A percentile compares a stretch with the other conserved stretches of the same genome.
Evolutionary conservation across 2,888 invertebrate species (phyloP).

Genomic region (Neoascia interrupta): DNA sequence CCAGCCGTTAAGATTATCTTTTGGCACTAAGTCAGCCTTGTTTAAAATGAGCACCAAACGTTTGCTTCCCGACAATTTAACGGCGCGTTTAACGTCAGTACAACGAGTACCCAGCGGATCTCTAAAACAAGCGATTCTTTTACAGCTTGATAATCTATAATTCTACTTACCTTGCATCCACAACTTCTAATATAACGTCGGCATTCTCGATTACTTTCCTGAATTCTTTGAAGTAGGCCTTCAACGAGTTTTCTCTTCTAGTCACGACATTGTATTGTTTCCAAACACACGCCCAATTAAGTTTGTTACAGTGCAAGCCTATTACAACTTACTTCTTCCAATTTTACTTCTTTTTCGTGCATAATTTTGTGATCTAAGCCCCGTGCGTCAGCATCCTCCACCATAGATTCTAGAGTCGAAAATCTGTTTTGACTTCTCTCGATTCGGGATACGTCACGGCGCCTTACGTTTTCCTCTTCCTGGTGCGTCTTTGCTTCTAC

Average conservation of each 20-base stretch:
- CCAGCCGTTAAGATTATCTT: slow-evolving; percentile 94
- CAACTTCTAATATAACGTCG: slow-evolving; percentile 95
- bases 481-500: slow-evolving; percentile 82
- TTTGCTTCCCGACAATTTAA: slow-evolving; percentile 88
- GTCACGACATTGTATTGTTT: slow-evolving; percentile 74
- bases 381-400: slow-evolving; percentile 84
- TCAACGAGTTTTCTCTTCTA: slow-evolving; percentile 88
- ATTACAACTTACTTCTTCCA: slow-evolving; percentile 79
- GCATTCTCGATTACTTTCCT: slow-evolving; percentile 95
- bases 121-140: slow-evolving; percentile 52
- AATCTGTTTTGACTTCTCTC: slow-evolving; percentile 78
- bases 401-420: slow-evolving; percentile 79
- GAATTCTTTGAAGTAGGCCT: slow-evolving; percentile 96
- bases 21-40: slow-evolving; percentile 97
- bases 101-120: slow-evolving; percentile 82
- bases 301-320: too few species aligned
- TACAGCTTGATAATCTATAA: background rate
- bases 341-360: slow-evolving; percentile 77
- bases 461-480: slow-evolving; percentile 80
- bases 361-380: slow-evolving; percentile 86
- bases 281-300: background rate
- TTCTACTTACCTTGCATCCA: slow-evolving; percentile 83
- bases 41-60: slow-evolving; percentile 96
- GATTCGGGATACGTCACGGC: slow-evolving; percentile 72
- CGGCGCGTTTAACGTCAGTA: slow-evolving; percentile 92